phyloP scores from a whole-genome alignment of 1,140 invertebrate species.

The Drosophila littoralis region DNA sequence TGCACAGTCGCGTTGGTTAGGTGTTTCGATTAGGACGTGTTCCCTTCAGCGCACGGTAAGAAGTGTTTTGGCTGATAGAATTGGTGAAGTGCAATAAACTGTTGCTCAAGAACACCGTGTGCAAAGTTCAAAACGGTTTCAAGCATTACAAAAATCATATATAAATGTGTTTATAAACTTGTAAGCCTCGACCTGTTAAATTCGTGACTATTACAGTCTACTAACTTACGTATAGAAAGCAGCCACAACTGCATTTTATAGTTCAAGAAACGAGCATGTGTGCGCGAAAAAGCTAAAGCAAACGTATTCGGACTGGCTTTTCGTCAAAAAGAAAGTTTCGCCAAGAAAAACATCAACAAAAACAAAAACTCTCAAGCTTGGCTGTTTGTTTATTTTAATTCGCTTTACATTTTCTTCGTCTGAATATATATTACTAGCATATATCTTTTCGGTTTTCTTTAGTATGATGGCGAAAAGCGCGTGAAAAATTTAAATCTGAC shows the following conservation, averaged over 20 bases:
- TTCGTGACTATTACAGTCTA: constrained; percentile 44
- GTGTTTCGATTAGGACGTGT: constrained; percentile 71
- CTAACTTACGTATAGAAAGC: constrained; percentile 64
- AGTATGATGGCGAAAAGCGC: constrained; percentile 33
- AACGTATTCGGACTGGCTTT: constrained; percentile 55
- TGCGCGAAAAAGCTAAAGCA: constrained; percentile 44
- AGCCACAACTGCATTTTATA: constrained; percentile 67
- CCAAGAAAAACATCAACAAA: constrained; percentile 70
- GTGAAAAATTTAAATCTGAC: constrained; percentile 53
- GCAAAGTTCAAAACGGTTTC: constrained; percentile 5
- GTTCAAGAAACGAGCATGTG: constrained; percentile 62
- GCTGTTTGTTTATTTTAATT: constrained; percentile 68
- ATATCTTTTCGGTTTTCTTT: constrained; percentile 42
- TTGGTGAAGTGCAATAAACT: constrained; percentile 7
- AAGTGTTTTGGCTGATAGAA: constrained; percentile 18
- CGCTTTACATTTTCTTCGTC: constrained; percentile 61
- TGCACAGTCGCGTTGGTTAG: constrained; percentile 71
- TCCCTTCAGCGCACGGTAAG: constrained; percentile 73
- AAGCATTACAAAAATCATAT: constrained; percentile 4
- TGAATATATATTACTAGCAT: constrained; percentile 32
- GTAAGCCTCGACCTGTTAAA: constrained; percentile 4
- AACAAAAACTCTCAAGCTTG: constrained; percentile 58
- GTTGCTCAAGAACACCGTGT: constrained; percentile 8
- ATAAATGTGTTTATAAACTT: background rate
- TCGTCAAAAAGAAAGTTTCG: constrained; percentile 74